Base-by-base conservation (phyloP, 2,888 invertebrate species). In the Phengaris arion region DNA sequence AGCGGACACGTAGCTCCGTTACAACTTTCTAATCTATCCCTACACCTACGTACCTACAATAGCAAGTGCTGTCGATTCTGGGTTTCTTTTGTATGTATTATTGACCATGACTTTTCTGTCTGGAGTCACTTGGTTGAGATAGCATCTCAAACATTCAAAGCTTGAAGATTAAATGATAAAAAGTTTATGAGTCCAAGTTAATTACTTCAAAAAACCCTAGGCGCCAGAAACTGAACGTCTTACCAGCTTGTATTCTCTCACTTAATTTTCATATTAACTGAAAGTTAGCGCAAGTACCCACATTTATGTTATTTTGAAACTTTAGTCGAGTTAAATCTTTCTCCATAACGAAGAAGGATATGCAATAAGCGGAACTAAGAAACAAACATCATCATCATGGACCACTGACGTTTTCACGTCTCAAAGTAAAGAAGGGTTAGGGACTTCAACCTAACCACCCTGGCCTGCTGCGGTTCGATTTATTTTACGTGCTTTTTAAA, bases 151-250 rank as follows among this genome's bases (percentile, higher is more conserved):
- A 64, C 64, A 64, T 64, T 64, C 64, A 64, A 70, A 70, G 70
- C 22, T 22, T 13, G 15, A 48, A 70, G 70, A 70, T 70, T 48
- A 48, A 70, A 70, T 51, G 70, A 70, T 70, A 70, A 70, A 70
- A 70, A 70, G 51, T 70, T 51, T 15, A 70, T 70, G 70, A 70
- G 70, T 10, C 15, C 48, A 70, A 70, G 48, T 51, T 70, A 48
- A 48, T 70, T 70, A 70, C 48, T 51, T 51, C 15, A 70, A 10
- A 70, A 48, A n/a, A 12, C 15, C 70, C 15, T 70, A 15, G 15
- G 48, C 48, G 8, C 10, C 22, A 51, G 22, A 51, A 15, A 51
- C 51, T 70, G n/a, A 64, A 12, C n/a, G 64, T 64, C 64, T 64
- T 64, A 64, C 52, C 52, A 9, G 35, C 64, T 64, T 64, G 64